phyloP scores from a whole-genome alignment of 2,888 invertebrate genomes.

The Lochmaea capreae region DNA sequence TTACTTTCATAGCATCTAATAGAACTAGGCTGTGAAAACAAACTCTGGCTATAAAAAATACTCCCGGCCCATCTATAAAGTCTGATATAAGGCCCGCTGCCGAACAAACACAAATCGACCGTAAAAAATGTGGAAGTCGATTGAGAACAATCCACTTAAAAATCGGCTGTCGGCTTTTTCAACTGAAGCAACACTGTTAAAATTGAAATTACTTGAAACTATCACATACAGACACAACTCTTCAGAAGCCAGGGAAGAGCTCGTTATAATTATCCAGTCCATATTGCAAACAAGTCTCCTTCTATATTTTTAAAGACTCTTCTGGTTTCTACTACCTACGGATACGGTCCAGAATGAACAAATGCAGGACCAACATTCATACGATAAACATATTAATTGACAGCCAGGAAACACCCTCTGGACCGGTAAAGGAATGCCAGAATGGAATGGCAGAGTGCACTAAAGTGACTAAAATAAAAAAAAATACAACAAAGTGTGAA shows the following conservation, averaged over 20 bases:
- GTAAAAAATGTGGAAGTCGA: constrained; percentile 39
- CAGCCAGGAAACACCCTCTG: too few species aligned
- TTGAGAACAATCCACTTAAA: constrained; percentile 41
- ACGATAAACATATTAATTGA: too few species aligned
- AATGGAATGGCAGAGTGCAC: too few species aligned
- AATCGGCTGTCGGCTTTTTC: constrained; percentile 33
- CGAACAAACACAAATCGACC: constrained; percentile 41
- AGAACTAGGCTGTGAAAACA: constrained; percentile 31
- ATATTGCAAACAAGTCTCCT: too few species aligned
- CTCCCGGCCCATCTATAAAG: constrained; percentile 31
- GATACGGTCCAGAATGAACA: too few species aligned
- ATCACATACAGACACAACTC: neutral
- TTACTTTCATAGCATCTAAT: constrained; percentile 32
- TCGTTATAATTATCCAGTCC: too few species aligned
- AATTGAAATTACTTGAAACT: neutral
- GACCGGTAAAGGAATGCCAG: too few species aligned
- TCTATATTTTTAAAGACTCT: too few species aligned
- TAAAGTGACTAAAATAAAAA: neutral
- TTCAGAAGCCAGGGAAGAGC: neutral
- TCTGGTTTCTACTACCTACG: too few species aligned
- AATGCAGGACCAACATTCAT: too few species aligned
- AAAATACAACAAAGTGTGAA: neutral
- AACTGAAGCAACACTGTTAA: constrained; percentile 27
- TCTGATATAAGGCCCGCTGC: constrained; percentile 35
- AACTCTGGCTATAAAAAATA: constrained; percentile 33